phyloP scores from a whole-genome alignment of 2,888 invertebrate genomes.

The Thysanoteuthis rhombus region DNA sequence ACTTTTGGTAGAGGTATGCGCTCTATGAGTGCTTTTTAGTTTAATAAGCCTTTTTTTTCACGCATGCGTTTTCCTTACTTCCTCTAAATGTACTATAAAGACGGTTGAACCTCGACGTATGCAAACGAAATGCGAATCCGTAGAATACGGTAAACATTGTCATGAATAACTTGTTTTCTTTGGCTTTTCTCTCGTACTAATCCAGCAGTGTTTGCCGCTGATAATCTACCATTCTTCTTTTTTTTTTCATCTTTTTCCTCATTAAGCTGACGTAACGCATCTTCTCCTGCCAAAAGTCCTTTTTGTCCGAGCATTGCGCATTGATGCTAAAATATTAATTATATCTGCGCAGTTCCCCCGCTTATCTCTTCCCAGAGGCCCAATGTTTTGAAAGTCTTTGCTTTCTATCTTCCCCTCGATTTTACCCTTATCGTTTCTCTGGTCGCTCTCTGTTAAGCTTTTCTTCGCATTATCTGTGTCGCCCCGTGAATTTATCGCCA shows the following conservation, averaged over 20 bases:
- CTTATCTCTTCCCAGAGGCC: conserved; percentile 12
- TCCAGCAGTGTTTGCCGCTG: neutral
- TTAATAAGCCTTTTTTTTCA: no score
- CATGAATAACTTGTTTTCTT: neutral
- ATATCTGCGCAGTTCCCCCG: neutral
- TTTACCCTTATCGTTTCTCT: neutral
- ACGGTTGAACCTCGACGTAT: neutral
- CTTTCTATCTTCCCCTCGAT: neutral
- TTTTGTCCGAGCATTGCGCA: neutral
- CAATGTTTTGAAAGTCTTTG: neutral
- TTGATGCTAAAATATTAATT: neutral
- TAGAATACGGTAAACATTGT: no score
- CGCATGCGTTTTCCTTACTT: neutral
- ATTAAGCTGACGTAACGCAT: neutral
- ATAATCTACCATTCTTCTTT: neutral
- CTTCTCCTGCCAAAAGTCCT: neutral
- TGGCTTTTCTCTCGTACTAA: neutral
- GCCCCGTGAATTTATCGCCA: neutral
- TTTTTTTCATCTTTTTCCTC: neutral
- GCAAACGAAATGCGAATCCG: neutral
- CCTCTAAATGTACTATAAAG: neutral
- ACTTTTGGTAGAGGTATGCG: no score
- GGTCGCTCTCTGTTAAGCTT: neutral
- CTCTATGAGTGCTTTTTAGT: no score
- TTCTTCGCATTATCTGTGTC: neutral